Evolutionary conservation across 2,113 vertebrate species (phyloP).

Genomic region (Steatornis caripensis): DNA sequence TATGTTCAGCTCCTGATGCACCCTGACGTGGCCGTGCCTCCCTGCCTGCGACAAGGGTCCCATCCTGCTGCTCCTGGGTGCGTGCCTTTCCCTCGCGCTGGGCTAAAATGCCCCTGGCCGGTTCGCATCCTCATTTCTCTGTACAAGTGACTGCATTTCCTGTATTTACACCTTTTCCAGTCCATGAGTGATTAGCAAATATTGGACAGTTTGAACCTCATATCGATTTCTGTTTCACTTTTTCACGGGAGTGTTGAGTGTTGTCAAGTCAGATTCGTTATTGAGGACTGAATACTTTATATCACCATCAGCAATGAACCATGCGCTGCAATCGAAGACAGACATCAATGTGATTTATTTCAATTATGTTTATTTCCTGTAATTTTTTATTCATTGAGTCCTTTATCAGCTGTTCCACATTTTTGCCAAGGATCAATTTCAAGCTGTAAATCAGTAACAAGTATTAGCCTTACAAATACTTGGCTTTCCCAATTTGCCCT

Average conservation of each 20-base stretch:
- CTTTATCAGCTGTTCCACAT: slow-evolving; percentile 5
- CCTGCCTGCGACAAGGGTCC: background rate
- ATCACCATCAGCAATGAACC: background rate
- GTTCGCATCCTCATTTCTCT: background rate
- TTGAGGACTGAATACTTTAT: background rate
- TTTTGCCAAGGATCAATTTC: slow-evolving; percentile 40
- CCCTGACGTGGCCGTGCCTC: accelerated
- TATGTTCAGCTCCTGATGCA: background rate
- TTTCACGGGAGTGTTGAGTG: background rate
- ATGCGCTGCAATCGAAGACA: background rate
- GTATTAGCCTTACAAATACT: background rate
- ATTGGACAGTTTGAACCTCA: background rate
- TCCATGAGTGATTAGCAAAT: background rate
- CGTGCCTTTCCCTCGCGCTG: accelerated
- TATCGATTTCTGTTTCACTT: slow-evolving; percentile 13
- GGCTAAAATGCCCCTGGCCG: background rate
- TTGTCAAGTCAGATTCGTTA: background rate
- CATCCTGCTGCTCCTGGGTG: accelerated
- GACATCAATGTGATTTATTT: slow-evolving; percentile 25
- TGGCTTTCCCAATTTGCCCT: background rate
- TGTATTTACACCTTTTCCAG: background rate
- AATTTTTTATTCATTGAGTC: slow-evolving; percentile 13
- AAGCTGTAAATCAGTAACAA: slow-evolving; percentile 10
- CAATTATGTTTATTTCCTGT: slow-evolving; percentile 42
- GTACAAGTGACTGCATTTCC: background rate